These are phyloP conservation scores for Hippopotamyrus pictus DNA, from an alignment of 2,797 vertebrate genomes.

Conservation along the genomic window DNA sequence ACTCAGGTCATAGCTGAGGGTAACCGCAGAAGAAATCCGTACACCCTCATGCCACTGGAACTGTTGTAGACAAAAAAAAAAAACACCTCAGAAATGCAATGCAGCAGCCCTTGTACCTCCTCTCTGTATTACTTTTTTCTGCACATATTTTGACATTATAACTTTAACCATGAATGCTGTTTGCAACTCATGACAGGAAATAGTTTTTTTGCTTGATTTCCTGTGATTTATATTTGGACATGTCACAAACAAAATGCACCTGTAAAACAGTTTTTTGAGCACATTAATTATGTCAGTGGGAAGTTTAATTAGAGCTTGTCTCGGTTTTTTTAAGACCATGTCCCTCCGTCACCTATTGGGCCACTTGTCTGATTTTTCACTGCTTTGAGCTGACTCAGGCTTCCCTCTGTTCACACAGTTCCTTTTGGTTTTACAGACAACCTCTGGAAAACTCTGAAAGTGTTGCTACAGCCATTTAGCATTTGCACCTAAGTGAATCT, in stretches of 20 bases:
- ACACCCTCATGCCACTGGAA: neutral
- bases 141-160: neutral
- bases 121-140: neutral
- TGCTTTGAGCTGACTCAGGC: neutral
- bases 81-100: neutral
- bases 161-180: neutral
- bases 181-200: neutral
- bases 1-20: neutral
- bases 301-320: neutral
- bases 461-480: neutral
- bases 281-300: neutral
- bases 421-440: neutral
- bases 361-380: neutral
- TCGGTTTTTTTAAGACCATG: neutral
- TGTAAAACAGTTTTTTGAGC: neutral
- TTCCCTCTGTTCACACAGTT: neutral
- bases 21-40: neutral
- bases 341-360: neutral
- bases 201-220: neutral
- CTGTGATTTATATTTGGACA: neutral
- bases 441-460: neutral
- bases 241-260: neutral
- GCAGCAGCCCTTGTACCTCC: neutral
- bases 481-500: neutral
- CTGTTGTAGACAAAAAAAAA: neutral